These are phyloP conservation scores for Trinorchestia longiramus DNA, from an alignment of 1,140 invertebrate genomes.

Conservation along the genomic window DNA sequence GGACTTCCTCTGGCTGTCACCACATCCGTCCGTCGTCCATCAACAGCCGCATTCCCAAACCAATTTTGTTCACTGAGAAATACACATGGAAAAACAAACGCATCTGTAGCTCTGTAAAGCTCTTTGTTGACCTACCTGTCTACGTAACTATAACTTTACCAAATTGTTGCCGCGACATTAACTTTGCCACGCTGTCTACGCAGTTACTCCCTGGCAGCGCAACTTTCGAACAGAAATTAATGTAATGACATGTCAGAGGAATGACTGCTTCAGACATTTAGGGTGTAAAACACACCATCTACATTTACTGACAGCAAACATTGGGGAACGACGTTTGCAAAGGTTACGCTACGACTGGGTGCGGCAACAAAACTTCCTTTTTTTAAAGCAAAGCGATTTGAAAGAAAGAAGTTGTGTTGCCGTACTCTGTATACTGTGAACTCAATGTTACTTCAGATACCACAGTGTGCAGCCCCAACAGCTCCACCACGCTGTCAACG, in stretches of 20 bases:
- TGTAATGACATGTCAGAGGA: background rate
- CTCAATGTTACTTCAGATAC: background rate
- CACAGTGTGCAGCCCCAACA: background rate
- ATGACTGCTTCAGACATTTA: background rate
- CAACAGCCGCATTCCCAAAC: background rate
- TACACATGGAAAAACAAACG: background rate
- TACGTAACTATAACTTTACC: too few species aligned
- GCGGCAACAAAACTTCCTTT: too few species aligned
- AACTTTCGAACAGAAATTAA: background rate
- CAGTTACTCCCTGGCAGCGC: background rate
- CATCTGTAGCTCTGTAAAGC: too few species aligned
- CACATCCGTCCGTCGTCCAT: background rate
- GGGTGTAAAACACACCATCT: background rate
- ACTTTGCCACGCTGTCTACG: background rate
- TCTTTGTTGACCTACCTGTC: too few species aligned
- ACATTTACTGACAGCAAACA: background rate
- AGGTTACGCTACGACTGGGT: too few species aligned
- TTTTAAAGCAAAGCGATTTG: too few species aligned
- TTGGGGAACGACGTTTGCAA: background rate
- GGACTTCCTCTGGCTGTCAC: background rate
- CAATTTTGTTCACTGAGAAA: background rate
- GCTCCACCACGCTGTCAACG: background rate
- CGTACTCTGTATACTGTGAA: background rate
- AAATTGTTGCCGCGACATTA: background rate
- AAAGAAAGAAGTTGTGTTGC: too few species aligned